phyloP scores from a whole-genome alignment of 1,140 invertebrate genomes.

The Tribolium castaneum region DNA sequence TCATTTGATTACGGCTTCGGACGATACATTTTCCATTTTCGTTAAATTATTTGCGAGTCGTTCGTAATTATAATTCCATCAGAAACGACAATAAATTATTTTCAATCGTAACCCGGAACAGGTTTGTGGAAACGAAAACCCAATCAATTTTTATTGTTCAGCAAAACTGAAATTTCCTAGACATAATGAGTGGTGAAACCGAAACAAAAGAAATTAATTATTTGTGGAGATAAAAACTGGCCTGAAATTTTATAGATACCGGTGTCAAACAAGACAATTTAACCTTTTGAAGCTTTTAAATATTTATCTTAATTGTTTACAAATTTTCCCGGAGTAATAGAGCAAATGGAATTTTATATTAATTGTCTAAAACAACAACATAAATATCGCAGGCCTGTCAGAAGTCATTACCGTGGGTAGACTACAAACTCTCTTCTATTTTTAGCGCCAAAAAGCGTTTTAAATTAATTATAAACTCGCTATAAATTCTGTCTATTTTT shows the following conservation, averaged over 20 bases:
- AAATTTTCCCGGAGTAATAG: neutral
- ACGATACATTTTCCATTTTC: conserved; percentile 20
- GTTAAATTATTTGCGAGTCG: conserved; percentile 13
- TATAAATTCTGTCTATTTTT: neutral
- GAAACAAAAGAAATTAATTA: neutral
- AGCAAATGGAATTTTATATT: neutral
- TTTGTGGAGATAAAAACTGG: neutral
- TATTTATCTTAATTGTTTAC: neutral
- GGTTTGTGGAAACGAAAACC: neutral
- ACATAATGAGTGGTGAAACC: too few relatives aligned
- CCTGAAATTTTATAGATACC: neutral
- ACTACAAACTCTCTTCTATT: neutral
- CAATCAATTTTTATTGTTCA: neutral
- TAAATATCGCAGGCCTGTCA: neutral
- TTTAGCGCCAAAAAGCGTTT: neutral
- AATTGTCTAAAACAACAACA: neutral
- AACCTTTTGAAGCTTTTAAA: neutral
- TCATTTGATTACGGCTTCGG: neutral
- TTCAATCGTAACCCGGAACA: neutral
- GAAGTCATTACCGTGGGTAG: neutral
- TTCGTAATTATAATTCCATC: conserved; percentile 2
- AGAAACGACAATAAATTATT: conserved; percentile 18
- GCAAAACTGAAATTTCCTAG: too few relatives aligned
- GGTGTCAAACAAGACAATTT: neutral
- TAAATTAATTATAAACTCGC: neutral